These are phyloP conservation scores for Catharus minimus DNA, from an alignment of 2,113 vertebrate species.

Conservation along the genomic window DNA sequence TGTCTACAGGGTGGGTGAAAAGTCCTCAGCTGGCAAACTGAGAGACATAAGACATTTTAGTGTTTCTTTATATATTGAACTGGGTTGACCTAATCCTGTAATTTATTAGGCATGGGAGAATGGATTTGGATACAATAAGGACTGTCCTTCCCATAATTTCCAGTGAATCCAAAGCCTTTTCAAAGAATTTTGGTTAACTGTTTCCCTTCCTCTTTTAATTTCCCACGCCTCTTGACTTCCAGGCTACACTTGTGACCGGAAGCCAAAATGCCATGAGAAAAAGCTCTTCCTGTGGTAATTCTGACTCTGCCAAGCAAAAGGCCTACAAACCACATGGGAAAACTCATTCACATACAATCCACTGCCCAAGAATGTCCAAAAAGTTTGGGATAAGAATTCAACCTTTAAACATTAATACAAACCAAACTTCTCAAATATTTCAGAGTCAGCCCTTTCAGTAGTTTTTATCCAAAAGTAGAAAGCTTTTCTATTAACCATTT, in stretches of 20 bases:
- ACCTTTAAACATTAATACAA: constrained; percentile 26
- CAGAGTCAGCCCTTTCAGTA: constrained; percentile 25
- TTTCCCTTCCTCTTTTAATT: constrained; percentile 65
- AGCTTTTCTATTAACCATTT: background rate
- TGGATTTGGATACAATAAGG: constrained; percentile 59
- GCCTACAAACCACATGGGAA: constrained; percentile 63
- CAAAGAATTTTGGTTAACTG: constrained; percentile 71
- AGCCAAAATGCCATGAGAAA: constrained; percentile 75
- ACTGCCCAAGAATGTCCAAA: constrained; percentile 56
- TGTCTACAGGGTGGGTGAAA: background rate
- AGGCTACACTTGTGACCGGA: constrained; percentile 65
- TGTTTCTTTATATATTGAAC: background rate
- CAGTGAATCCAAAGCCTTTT: constrained; percentile 62
- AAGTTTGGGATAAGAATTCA: constrained; percentile 66
- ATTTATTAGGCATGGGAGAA: constrained; percentile 44
- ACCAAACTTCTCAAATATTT: constrained; percentile 51
- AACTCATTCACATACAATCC: constrained; percentile 61
- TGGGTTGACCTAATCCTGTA: background rate
- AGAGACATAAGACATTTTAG: background rate
- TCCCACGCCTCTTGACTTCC: constrained; percentile 71
- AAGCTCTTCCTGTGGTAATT: constrained; percentile 72
- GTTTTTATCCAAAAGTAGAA: constrained; percentile 18
- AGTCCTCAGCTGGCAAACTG: background rate
- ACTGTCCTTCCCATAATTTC: constrained; percentile 63
- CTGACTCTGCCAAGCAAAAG: constrained; percentile 60